Conservation (phyloP, 2,797 vertebrate species). For the Sebastes nivosus region DNA sequence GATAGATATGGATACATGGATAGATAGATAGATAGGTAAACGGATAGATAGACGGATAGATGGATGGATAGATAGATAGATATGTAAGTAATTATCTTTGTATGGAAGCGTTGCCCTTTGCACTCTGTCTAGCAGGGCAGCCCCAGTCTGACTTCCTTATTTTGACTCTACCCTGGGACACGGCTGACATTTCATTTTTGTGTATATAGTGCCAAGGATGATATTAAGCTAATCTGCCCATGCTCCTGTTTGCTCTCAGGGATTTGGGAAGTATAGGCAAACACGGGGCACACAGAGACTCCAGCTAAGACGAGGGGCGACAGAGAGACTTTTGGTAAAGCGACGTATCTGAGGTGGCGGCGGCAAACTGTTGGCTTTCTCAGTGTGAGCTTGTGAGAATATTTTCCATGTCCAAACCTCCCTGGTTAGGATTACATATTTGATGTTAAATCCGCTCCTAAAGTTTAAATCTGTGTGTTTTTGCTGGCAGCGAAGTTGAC, state of each 20-base stretch:
- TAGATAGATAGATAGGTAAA: background rate
- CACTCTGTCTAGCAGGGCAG: constrained; percentile 5
- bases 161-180: constrained; percentile 59
- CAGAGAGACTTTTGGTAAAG: constrained; percentile 59
- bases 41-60: background rate
- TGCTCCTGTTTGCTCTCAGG: constrained; percentile 74
- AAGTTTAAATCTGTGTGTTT: constrained; percentile 68
- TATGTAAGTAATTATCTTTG: constrained; percentile 14
- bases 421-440: constrained; percentile 59
- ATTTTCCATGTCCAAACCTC: constrained; percentile 49
- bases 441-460: constrained; percentile 44
- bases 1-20: background rate
- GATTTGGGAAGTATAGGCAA: constrained; percentile 78
- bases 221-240: constrained; percentile 77
- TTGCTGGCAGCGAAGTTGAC: constrained; percentile 53
- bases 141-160: constrained; percentile 59
- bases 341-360: constrained; percentile 12
- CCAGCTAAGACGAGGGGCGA: constrained; percentile 53
- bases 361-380: constrained; percentile 65
- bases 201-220: constrained; percentile 67
- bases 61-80: background rate
- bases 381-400: constrained; percentile 60
- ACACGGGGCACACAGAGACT: constrained; percentile 64
- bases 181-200: constrained; percentile 71
- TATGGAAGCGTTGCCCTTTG: constrained; percentile 28